Percentiles rank a stretch among this genome's conserved stretches.
These are phyloP conservation scores for Semnopithecus entellus DNA, from an alignment of 2,113 vertebrate genomes.

Conservation along the genomic window DNA sequence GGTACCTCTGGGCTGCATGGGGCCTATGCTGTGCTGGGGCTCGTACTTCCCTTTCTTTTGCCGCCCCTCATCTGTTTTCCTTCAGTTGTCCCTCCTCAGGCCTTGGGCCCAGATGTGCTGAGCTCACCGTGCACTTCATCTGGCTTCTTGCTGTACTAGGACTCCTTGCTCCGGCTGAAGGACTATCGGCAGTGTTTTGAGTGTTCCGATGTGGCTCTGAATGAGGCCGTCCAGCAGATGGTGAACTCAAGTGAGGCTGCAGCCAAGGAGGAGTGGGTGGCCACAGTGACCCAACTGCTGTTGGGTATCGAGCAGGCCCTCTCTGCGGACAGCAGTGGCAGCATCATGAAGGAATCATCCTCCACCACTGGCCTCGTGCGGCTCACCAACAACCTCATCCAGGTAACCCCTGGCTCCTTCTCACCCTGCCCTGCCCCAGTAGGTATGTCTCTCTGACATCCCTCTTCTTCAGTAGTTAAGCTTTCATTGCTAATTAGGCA, in stretches of 20 bases:
- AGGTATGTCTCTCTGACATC: neutral
- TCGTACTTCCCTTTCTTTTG: neutral
- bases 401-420: constrained; percentile 83
- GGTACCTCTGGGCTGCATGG: rapidly evolving
- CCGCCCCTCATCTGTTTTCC: neutral
- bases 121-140: neutral
- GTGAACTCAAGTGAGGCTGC: constrained; percentile 85
- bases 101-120: neutral
- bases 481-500: neutral
- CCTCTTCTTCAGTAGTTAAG: neutral
- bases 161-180: constrained; percentile 92
- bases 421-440: neutral
- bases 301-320: constrained; percentile 91
- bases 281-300: constrained; percentile 92
- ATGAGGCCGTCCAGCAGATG: constrained; percentile 96
- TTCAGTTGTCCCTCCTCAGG: neutral
- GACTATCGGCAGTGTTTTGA: constrained; percentile 94
- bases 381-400: constrained; percentile 95
- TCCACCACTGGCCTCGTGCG: constrained; percentile 87
- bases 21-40: rapidly evolving
- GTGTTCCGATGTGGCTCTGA: constrained; percentile 93
- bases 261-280: constrained; percentile 95
- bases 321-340: constrained; percentile 81
- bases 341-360: constrained; percentile 85
- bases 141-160: constrained; percentile 81